phyloP scores from a whole-genome alignment of 2,888 invertebrate genomes.

The Plebejus argus region DNA sequence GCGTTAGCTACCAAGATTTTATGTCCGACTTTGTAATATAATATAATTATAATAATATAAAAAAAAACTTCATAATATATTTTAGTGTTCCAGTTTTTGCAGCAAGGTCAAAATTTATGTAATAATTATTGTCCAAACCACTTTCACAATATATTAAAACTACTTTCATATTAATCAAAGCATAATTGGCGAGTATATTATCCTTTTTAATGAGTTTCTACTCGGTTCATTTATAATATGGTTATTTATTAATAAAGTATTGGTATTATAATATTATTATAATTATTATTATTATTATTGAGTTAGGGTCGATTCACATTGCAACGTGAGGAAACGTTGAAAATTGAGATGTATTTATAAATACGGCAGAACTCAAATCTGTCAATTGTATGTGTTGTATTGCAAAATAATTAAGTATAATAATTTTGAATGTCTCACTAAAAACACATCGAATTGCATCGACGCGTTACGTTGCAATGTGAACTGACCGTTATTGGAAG shows the following conservation, averaged over 20 bases:
- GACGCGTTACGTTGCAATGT: too few relatives aligned
- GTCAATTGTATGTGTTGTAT: too few relatives aligned
- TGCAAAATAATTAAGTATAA: too few relatives aligned
- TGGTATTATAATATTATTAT: neutral
- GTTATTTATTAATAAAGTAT: too few relatives aligned
- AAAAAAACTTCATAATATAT: neutral
- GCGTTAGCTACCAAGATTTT: neutral
- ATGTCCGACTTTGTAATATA: neutral
- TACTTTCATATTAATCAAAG: constrained; percentile 16
- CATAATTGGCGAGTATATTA: constrained; percentile 23
- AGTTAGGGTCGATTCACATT: too few relatives aligned
- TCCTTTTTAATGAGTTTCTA: constrained; percentile 1
- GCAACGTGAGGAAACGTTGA: too few relatives aligned
- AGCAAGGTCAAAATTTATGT: constrained; percentile 22
- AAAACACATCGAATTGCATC: too few relatives aligned
- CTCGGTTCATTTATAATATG: neutral
- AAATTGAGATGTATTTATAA: too few relatives aligned
- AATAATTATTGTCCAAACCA: constrained; percentile 17
- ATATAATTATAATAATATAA: neutral
- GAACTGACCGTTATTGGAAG: too few relatives aligned
- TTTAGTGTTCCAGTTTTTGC: neutral
- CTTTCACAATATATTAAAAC: constrained; percentile 29
- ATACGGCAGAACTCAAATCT: too few relatives aligned
- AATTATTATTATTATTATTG: too few relatives aligned
- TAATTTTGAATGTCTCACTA: too few relatives aligned